Evolutionary conservation across 1,140 invertebrate genomes (phyloP).

Genomic region (Drosophila navojoa): DNA sequence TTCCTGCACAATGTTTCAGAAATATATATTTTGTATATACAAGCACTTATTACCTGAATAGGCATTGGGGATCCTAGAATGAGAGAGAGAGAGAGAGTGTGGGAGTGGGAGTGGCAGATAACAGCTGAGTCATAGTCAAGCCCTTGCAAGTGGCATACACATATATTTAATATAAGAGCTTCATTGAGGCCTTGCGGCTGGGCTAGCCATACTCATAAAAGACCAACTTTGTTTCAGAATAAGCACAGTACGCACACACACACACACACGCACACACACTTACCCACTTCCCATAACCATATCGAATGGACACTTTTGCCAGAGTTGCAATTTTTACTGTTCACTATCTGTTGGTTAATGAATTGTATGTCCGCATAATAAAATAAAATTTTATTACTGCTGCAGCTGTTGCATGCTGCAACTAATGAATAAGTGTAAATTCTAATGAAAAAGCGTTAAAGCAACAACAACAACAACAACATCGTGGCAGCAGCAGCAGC

Average conservation of each 20-base stretch:
- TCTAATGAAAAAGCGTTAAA: slow-evolving; percentile 74
- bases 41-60: slow-evolving; percentile 59
- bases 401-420: slow-evolving; percentile 75
- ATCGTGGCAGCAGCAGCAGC: slow-evolving; percentile 9
- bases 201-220: slow-evolving; percentile 1
- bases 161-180: neutral
- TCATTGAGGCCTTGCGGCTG: neutral
- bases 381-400: slow-evolving; percentile 76
- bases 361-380: slow-evolving; percentile 67
- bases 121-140: slow-evolving; percentile 1
- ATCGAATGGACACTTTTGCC: slow-evolving; percentile 31
- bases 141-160: neutral
- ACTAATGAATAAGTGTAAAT: slow-evolving; percentile 82
- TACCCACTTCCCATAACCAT: slow-evolving; percentile 16
- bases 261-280: neutral
- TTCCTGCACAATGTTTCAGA: slow-evolving; percentile 18
- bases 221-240: slow-evolving; percentile 19
- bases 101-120: neutral
- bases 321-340: slow-evolving; percentile 18
- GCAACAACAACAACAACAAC: slow-evolving; percentile 36
- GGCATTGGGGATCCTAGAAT: slow-evolving; percentile 23
- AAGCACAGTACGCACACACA: slow-evolving; percentile 4
- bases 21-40: neutral
- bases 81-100: too few species aligned
- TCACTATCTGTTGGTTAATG: slow-evolving; percentile 50